These are phyloP conservation scores for Leucoraja ocellata DNA, from an alignment of 2,797 vertebrate genomes.

Conservation along the genomic window DNA sequence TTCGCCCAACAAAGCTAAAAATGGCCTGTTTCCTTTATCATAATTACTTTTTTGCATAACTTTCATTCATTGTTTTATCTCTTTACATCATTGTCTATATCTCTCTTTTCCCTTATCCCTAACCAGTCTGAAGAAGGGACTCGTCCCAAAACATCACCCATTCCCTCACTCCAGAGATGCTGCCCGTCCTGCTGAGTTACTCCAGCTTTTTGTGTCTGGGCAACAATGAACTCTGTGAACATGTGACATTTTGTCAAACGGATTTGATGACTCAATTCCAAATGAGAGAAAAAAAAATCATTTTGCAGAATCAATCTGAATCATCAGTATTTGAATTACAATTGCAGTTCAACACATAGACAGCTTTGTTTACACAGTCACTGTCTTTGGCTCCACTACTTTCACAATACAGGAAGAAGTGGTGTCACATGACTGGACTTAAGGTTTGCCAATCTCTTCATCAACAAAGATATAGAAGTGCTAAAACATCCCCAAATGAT, in stretches of 20 bases:
- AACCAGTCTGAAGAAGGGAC: too few species aligned
- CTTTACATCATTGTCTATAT: too few species aligned
- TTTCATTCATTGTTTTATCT: too few species aligned
- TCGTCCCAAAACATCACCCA: too few species aligned
- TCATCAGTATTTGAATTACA: constrained; percentile 1
- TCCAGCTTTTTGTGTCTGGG: too few species aligned
- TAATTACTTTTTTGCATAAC: too few species aligned
- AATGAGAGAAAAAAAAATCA: background rate
- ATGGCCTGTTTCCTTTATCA: too few species aligned
- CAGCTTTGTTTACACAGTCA: constrained; percentile 33
- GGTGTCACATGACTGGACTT: constrained; percentile 7
- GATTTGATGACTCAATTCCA: background rate
- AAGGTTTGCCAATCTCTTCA: constrained; percentile 21
- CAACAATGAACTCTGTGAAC: background rate
- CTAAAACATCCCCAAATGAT: constrained; percentile 33
- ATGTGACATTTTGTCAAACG: background rate
- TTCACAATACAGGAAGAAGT: constrained; percentile 32
- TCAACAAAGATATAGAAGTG: constrained; percentile 35
- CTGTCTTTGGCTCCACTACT: constrained; percentile 31
- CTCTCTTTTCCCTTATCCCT: too few species aligned
- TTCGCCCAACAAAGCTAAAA: too few species aligned
- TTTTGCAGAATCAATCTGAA: constrained; percentile 28
- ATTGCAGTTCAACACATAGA: constrained; percentile 11
- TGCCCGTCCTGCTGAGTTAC: too few species aligned
- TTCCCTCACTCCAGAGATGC: too few species aligned